Percentiles rank a stretch among this genome's conserved stretches.
Conservation (phyloP, 2,113 vertebrate species). For the Cyprinus carpio region DNA sequence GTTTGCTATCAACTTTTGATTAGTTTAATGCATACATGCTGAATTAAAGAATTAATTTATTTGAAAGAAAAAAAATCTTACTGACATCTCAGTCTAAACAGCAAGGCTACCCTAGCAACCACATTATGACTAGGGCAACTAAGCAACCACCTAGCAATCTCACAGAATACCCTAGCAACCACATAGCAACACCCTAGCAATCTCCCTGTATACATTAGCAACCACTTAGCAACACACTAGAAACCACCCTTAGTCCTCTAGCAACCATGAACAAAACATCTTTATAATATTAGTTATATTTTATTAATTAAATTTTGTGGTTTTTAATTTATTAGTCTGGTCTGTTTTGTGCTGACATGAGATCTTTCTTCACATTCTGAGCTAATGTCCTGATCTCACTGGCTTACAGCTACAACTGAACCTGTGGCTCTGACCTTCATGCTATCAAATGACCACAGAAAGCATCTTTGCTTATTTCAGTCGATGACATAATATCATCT, state of each 20-base stretch:
- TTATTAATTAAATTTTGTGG: not conserved
- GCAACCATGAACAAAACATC: not conserved
- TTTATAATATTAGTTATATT: not conserved
- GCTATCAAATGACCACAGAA: not conserved
- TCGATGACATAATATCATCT: not conserved
- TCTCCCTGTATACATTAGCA: no score
- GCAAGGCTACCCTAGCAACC: not conserved
- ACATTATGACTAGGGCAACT: no score
- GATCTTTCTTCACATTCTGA: not conserved
- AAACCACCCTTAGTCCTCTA: not conserved
- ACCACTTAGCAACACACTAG: not conserved
- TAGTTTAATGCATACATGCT: no score
- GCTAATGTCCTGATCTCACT: not conserved
- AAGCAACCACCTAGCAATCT: no score
- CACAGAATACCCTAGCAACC: no score
- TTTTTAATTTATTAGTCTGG: not conserved
- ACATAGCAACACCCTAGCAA: not conserved
- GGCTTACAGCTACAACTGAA: slow-evolving; percentile 7
- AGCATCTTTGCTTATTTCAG: not conserved
- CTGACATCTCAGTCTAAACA: no score
- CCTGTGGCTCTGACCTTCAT: slow-evolving; percentile 33
- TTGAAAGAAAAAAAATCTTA: no score
- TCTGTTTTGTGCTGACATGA: slow-evolving; percentile 10
- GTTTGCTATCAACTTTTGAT: no score
- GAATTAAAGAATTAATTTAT: no score